Conservation (phyloP, 2,888 invertebrate species). For the Hartigia nigra region DNA sequence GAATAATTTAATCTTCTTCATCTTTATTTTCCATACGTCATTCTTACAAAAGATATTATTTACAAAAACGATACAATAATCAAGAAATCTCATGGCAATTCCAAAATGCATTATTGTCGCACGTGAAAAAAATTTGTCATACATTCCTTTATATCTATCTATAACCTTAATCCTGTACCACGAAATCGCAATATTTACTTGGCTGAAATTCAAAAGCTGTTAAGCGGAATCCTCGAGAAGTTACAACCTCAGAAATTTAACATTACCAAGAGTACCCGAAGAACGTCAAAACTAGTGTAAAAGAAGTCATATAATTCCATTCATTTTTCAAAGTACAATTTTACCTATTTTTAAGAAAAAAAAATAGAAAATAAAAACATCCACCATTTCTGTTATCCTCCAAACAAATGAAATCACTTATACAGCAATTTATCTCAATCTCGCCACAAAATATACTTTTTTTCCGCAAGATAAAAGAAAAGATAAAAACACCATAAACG, state of each 20-base stretch:
- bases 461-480: neutral
- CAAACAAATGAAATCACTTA: neutral
- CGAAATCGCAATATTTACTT: neutral
- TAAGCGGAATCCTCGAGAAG: neutral
- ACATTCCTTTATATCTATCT: neutral
- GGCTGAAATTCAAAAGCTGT: neutral
- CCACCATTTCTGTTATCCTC: neutral
- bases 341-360: no score
- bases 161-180: neutral
- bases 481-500: neutral
- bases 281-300: neutral
- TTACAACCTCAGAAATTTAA: neutral
- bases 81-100: neutral
- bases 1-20: neutral
- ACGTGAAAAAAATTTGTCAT: neutral
- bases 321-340: no score
- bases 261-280: neutral
- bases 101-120: neutral
- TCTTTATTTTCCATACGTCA: neutral
- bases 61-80: neutral
- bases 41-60: neutral
- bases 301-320: neutral
- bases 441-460: neutral
- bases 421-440: neutral
- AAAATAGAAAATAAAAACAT: neutral